Percentiles rank a stretch among this genome's conserved stretches.
Evolutionary conservation across 2,888 invertebrate genomes (phyloP).

Genomic region (Lucinisca nassula): DNA sequence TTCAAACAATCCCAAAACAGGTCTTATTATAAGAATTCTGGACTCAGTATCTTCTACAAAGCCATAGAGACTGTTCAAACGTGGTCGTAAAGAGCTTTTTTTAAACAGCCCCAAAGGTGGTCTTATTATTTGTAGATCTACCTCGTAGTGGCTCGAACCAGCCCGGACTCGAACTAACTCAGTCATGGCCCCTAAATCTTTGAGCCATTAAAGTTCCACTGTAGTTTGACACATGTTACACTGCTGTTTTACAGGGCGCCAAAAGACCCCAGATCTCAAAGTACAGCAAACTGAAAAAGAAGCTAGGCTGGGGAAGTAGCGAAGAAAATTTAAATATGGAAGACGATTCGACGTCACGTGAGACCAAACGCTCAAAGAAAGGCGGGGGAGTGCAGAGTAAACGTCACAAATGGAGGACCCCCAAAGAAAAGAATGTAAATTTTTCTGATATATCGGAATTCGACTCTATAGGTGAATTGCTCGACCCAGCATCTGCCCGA

Average conservation of each 20-base stretch:
- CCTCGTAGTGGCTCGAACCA: no score
- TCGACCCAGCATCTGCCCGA: background rate
- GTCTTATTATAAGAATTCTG: no score
- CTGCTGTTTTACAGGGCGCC: slow-evolving; percentile 62
- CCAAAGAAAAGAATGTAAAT: slow-evolving; percentile 44
- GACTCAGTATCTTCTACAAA: no score
- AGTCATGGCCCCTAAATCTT: no score
- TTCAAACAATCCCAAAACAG: no score
- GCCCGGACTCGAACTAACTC: no score
- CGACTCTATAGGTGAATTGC: slow-evolving; percentile 15
- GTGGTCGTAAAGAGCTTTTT: no score
- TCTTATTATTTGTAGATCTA: background rate
- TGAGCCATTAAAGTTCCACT: no score
- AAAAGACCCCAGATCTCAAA: slow-evolving; percentile 58
- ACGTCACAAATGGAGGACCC: slow-evolving; percentile 63
- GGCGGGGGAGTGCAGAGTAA: slow-evolving; percentile 63
- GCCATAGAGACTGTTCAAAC: no score
- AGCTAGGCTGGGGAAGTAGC: slow-evolving; percentile 60
- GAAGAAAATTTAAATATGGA: slow-evolving; percentile 67
- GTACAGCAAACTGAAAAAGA: slow-evolving; percentile 72
- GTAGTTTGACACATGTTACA: no score
- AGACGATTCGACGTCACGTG: slow-evolving; percentile 70
- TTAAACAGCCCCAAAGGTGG: no score
- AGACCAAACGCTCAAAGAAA: slow-evolving; percentile 73
- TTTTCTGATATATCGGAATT: slow-evolving; percentile 55